These are phyloP conservation scores for Catharus minimus DNA, from an alignment of 2,113 vertebrate species.

Conservation along the genomic window DNA sequence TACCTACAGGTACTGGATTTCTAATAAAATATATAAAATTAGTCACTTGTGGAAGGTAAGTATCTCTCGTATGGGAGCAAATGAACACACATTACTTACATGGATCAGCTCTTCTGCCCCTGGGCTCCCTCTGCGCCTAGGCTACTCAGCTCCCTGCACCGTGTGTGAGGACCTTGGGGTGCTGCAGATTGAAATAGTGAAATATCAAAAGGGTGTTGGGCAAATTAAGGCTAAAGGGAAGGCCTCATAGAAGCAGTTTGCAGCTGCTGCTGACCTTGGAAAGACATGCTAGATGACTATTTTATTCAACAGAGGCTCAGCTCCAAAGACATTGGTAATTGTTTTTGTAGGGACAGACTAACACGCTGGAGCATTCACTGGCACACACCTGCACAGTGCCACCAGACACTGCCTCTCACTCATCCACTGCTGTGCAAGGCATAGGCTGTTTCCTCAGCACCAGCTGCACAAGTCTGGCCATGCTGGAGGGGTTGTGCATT, in stretches of 20 bases:
- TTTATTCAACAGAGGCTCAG: neutral
- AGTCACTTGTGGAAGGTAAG: neutral
- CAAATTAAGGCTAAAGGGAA: neutral
- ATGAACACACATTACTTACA: neutral
- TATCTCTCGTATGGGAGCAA: neutral
- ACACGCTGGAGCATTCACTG: neutral
- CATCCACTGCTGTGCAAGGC: neutral
- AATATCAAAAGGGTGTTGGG: neutral
- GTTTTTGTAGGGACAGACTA: neutral
- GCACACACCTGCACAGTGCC: neutral
- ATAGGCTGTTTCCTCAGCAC: neutral
- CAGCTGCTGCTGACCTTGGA: neutral
- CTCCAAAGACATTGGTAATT: neutral
- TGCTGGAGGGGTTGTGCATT: neutral
- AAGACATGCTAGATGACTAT: neutral
- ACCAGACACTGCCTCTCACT: neutral
- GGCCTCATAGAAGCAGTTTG: neutral
- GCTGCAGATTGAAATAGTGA: neutral
- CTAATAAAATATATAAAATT: neutral
- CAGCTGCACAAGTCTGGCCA: accelerated
- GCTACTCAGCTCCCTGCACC: neutral
- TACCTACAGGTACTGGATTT: neutral
- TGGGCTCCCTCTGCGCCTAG: neutral
- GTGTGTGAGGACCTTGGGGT: neutral
- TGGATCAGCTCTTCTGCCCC: neutral